Conservation (phyloP, 2,797 vertebrate genomes). For the Brachyalestes nurse region DNA sequence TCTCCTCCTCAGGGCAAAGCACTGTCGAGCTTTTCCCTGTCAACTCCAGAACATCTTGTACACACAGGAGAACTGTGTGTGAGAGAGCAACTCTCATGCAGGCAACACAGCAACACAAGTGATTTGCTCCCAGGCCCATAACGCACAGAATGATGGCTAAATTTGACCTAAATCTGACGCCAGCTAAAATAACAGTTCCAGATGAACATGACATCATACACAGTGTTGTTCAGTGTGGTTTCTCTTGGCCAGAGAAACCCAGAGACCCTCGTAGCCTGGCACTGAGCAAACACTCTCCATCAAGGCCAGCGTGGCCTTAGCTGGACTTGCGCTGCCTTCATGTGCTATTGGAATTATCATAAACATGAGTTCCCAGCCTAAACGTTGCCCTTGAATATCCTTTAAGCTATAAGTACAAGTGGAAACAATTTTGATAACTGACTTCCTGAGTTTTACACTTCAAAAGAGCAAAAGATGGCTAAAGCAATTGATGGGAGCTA, state of each 20-base stretch:
- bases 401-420: not conserved
- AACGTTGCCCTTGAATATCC: not conserved
- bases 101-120: not conserved
- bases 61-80: not conserved
- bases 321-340: not conserved
- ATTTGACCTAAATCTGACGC: conserved; percentile 51
- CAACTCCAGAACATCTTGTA: conserved; percentile 22
- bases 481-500: not conserved
- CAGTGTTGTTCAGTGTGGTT: conserved; percentile 27
- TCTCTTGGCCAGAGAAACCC: conserved; percentile 45
- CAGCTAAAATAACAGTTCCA: conserved; percentile 45
- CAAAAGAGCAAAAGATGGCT: not conserved
- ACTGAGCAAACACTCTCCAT: conserved; percentile 10
- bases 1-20: conserved; percentile 3
- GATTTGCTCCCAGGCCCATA: conserved; percentile 3
- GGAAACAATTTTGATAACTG: not conserved
- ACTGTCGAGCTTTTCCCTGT: conserved; percentile 18
- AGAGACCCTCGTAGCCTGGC: conserved; percentile 42
- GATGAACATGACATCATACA: conserved; percentile 56
- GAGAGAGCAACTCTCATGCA: not conserved
- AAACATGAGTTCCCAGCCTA: not conserved
- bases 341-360: not conserved
- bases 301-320: conserved; percentile 21
- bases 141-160: conserved; percentile 14
- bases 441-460: not conserved